Evolutionary conservation across 2,113 vertebrate genomes (phyloP).

Genomic region (Felis chaus): DNA sequence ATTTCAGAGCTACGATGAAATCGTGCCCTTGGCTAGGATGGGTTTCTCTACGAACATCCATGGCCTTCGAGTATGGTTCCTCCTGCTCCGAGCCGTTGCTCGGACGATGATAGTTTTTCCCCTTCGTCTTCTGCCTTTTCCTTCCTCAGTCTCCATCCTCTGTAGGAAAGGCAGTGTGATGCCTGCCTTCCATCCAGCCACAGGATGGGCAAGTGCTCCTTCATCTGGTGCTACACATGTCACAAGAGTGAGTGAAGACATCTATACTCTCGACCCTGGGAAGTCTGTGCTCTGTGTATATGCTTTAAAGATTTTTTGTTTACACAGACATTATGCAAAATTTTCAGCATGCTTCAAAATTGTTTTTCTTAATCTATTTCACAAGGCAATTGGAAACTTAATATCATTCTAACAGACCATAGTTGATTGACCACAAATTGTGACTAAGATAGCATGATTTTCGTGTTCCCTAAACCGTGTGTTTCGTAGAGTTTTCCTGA

Average conservation of each 20-base stretch:
- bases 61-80: neutral
- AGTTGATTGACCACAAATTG: neutral
- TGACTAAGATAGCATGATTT: neutral
- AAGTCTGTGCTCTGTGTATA: neutral
- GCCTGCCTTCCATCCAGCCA: neutral
- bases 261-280: neutral
- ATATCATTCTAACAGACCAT: neutral
- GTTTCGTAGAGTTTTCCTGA: neutral
- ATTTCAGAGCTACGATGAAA: neutral
- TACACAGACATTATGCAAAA: neutral
- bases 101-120: neutral
- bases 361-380: constrained; percentile 23
- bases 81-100: neutral
- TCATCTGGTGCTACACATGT: neutral
- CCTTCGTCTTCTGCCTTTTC: neutral
- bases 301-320: neutral
- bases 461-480: neutral
- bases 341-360: neutral
- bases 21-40: neutral
- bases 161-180: neutral
- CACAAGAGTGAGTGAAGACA: neutral
- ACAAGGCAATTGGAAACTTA: neutral
- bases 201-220: neutral
- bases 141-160: neutral
- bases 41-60: neutral